phyloP scores from a whole-genome alignment of 2,888 invertebrate genomes.

The Incurvaria masculella region DNA sequence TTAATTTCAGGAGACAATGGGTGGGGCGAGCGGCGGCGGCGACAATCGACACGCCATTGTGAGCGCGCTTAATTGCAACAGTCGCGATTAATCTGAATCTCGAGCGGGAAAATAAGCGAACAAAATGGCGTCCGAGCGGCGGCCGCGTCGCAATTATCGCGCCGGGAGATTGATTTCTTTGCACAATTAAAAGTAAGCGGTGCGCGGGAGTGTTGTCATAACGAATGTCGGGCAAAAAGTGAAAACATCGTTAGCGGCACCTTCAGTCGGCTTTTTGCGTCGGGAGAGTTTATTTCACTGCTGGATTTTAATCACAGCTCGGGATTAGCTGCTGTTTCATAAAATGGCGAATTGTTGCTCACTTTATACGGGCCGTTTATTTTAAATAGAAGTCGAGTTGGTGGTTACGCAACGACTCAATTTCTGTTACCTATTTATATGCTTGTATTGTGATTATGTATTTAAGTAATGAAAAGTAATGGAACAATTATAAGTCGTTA shows the following conservation, averaged over 20 bases:
- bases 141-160: not conserved
- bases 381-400: too few relatives aligned
- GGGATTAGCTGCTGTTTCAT: not conserved
- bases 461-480: too few relatives aligned
- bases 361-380: too few relatives aligned
- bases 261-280: not conserved
- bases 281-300: not conserved
- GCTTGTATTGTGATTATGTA: too few relatives aligned
- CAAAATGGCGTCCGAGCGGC: not conserved
- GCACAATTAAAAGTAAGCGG: constrained; percentile 1
- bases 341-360: too few relatives aligned
- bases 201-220: constrained; percentile 1
- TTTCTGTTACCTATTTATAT: too few relatives aligned
- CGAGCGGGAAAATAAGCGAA: constrained; percentile 12
- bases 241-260: not conserved
- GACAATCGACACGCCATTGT: constrained; percentile 34
- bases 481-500: too few relatives aligned
- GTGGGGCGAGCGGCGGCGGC: constrained; percentile 28
- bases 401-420: too few relatives aligned
- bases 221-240: not conserved
- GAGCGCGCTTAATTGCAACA: constrained; percentile 40
- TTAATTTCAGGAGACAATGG: constrained; percentile 43
- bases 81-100: constrained; percentile 35
- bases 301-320: not conserved
- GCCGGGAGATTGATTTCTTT: constrained; percentile 1